Percentiles rank a stretch among this genome's conserved stretches.
These are phyloP conservation scores for Dendrolimus kikuchii DNA, from an alignment of 1,140 invertebrate genomes.

Conservation along the genomic window DNA sequence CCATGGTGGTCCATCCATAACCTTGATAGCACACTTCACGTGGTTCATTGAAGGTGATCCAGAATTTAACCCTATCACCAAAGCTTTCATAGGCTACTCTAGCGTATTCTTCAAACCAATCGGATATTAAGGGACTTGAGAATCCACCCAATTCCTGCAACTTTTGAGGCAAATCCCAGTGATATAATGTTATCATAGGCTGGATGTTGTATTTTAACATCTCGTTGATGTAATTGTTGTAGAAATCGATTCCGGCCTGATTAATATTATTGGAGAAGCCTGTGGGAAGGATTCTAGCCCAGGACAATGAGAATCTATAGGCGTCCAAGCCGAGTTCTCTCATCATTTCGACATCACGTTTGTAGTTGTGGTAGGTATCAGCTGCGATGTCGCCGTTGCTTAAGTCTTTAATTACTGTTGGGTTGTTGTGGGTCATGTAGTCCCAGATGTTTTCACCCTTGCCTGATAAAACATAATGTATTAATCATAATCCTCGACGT, in stretches of 20 bases:
- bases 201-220: slow-evolving; percentile 55
- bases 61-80: slow-evolving; percentile 65
- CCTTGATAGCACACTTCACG: slow-evolving; percentile 48
- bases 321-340: slow-evolving; percentile 41
- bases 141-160: slow-evolving; percentile 52
- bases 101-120: slow-evolving; percentile 73
- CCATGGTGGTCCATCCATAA: slow-evolving; percentile 39
- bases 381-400: slow-evolving; percentile 31
- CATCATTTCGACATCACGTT: slow-evolving; percentile 50
- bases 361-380: slow-evolving; percentile 42
- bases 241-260: slow-evolving; percentile 69
- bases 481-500: slow-evolving; percentile 2
- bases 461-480: slow-evolving; percentile 26
- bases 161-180: slow-evolving; percentile 52
- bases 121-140: slow-evolving; percentile 40
- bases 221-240: slow-evolving; percentile 74
- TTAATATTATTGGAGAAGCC: slow-evolving; percentile 70
- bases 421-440: slow-evolving; percentile 35
- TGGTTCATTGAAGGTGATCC: slow-evolving; percentile 71
- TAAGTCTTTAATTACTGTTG: slow-evolving; percentile 23
- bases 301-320: slow-evolving; percentile 49
- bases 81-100: slow-evolving; percentile 63
- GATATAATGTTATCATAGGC: slow-evolving; percentile 47
- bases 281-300: slow-evolving; percentile 67
- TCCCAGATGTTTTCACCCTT: slow-evolving; percentile 62